These are phyloP conservation scores for Coluber constrictor DNA, from an alignment of 2,797 vertebrate genomes.

Conservation along the genomic window DNA sequence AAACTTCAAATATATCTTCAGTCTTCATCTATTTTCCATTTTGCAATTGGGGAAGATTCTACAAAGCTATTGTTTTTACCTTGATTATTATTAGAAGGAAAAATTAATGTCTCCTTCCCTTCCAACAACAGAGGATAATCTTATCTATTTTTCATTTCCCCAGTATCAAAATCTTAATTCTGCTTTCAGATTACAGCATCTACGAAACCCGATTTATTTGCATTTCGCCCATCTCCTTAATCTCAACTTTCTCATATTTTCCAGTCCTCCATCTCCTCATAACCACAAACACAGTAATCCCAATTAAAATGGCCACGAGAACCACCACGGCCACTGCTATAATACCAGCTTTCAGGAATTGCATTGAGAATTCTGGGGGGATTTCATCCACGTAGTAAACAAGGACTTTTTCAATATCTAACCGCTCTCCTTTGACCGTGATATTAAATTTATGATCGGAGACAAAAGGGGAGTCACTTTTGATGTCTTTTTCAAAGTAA, in stretches of 20 bases:
- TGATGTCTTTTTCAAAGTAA: conserved; percentile 90
- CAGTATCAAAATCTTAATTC: conserved; percentile 14
- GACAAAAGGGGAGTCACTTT: conserved; percentile 72
- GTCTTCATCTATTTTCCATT: neutral
- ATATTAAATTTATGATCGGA: conserved; percentile 35
- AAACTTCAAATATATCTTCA: neutral
- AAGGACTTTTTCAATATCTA: conserved; percentile 74
- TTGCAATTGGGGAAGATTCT: neutral
- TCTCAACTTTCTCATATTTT: conserved; percentile 63
- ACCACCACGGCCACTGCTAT: conserved; percentile 82
- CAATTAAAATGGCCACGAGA: conserved; percentile 68
- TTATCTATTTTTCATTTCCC: neutral
- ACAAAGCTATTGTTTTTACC: neutral
- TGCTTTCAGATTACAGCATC: conserved; percentile 18
- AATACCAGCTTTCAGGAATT: conserved; percentile 74
- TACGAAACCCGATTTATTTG: conserved; percentile 53
- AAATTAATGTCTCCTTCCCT: neutral
- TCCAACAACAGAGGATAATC: neutral
- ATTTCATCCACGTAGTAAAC: conserved; percentile 85
- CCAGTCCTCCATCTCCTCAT: conserved; percentile 49
- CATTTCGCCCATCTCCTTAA: conserved; percentile 77
- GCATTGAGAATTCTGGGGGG: conserved; percentile 80
- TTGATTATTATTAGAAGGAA: neutral
- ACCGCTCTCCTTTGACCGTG: conserved; percentile 36
- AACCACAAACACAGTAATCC: conserved; percentile 75